phyloP scores from a whole-genome alignment of 1,140 invertebrate species.

The Eumaeus atala region DNA sequence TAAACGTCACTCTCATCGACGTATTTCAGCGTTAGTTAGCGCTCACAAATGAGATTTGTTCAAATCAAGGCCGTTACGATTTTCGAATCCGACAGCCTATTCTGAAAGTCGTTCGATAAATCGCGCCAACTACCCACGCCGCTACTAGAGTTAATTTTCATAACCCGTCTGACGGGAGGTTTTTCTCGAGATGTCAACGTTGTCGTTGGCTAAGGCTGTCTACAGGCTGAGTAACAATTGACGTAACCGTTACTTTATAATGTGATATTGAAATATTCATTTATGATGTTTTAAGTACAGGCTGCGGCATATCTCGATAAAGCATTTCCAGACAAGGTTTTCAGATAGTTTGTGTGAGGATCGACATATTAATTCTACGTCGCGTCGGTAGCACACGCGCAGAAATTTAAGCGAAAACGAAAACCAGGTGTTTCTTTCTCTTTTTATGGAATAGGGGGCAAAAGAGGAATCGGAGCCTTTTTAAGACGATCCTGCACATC shows the following conservation, averaged over 20 bases:
- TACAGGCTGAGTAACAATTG: neutral
- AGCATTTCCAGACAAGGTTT: neutral
- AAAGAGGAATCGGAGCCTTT: no score
- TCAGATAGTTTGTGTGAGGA: no score
- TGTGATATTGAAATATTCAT: conserved; percentile 4
- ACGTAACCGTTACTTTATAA: neutral
- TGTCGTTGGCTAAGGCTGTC: conserved; percentile 2
- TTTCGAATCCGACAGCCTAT: conserved; percentile 18
- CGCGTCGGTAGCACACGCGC: no score
- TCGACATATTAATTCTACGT: no score
- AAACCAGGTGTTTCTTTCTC: no score
- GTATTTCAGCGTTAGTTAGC: neutral
- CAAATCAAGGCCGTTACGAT: conserved; percentile 19
- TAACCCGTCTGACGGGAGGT: conserved; percentile 23
- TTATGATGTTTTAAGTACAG: conserved; percentile 3
- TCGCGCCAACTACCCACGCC: conserved; percentile 22
- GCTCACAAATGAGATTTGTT: conserved; percentile 10
- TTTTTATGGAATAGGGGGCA: no score
- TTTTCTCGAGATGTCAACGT: conserved; percentile 18
- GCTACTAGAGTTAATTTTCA: conserved; percentile 23
- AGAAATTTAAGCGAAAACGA: no score
- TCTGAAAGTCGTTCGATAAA: conserved; percentile 21
- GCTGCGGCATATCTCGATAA: neutral
- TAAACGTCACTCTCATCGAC: no score
- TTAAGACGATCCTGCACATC: no score